Percentiles rank a stretch among this genome's conserved stretches.
These are phyloP conservation scores for Hippoglossus stenolepis DNA, from an alignment of 2,113 vertebrate species.

Conservation along the genomic window DNA sequence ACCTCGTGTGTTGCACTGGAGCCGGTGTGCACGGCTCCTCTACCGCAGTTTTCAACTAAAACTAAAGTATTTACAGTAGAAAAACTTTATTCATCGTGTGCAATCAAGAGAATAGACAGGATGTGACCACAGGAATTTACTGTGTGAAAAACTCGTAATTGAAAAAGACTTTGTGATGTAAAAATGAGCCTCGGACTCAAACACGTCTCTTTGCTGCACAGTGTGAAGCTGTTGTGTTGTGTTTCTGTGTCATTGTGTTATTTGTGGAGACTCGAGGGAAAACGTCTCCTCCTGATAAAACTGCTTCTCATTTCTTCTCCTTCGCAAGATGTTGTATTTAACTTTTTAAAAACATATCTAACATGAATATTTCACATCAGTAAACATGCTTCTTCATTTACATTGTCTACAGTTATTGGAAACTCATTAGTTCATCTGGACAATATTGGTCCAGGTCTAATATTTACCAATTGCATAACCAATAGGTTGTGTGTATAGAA, in stretches of 20 bases:
- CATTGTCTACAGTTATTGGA: neutral
- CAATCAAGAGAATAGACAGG: too few relatives aligned
- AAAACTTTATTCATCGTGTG: too few relatives aligned
- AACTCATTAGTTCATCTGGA: neutral
- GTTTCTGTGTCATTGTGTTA: neutral
- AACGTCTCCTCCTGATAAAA: too few relatives aligned
- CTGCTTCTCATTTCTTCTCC: too few relatives aligned
- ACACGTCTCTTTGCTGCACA: neutral
- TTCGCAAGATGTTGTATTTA: neutral
- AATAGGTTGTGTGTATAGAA: neutral
- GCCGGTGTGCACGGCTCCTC: neutral
- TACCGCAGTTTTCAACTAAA: neutral
- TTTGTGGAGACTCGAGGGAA: too few relatives aligned
- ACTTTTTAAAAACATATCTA: too few relatives aligned
- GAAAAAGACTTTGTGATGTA: too few relatives aligned
- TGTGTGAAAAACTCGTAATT: too few relatives aligned
- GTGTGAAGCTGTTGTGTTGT: too few relatives aligned
- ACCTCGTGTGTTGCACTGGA: neutral
- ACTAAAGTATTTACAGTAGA: too few relatives aligned
- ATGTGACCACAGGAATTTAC: too few relatives aligned
- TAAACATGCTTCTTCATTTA: neutral
- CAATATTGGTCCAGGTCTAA: constrained; percentile 11
- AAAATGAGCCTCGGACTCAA: too few relatives aligned
- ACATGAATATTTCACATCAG: neutral
- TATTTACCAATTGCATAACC: constrained; percentile 36